phyloP scores from a whole-genome alignment of 1,140 invertebrate species.

The Musca vetustissima region DNA sequence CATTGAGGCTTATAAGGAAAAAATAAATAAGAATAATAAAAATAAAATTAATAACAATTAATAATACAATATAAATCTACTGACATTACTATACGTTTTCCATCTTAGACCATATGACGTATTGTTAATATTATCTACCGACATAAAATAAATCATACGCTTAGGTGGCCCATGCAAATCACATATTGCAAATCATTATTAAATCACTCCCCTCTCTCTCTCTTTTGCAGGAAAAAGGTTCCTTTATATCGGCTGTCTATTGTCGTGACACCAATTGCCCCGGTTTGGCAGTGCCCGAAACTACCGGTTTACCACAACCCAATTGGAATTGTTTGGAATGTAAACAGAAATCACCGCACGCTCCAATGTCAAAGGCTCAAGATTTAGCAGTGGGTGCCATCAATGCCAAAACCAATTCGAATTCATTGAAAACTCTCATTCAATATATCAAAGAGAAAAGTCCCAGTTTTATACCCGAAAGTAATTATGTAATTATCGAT shows the following conservation, averaged over 20 bases:
- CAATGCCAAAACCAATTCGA: conserved; percentile 49
- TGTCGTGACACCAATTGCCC: conserved; percentile 49
- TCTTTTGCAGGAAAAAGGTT: conserved; percentile 42
- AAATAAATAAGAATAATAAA: too few species aligned
- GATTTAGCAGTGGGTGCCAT: conserved; percentile 50
- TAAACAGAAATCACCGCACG: conserved; percentile 50
- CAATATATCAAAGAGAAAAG: conserved; percentile 51
- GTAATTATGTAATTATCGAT: conserved; percentile 49
- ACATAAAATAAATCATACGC: too few species aligned
- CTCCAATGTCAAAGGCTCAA: conserved; percentile 51
- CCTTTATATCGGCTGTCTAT: conserved; percentile 48
- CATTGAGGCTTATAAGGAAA: too few species aligned
- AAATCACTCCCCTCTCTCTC: neutral
- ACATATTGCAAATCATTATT: too few species aligned
- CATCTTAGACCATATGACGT: too few species aligned
- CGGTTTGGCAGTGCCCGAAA: conserved; percentile 49
- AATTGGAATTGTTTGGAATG: conserved; percentile 51
- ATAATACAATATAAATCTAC: too few species aligned
- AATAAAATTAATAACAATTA: too few species aligned
- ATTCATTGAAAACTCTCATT: conserved; percentile 44
- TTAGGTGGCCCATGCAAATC: too few species aligned
- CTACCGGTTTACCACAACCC: conserved; percentile 47
- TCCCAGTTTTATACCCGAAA: conserved; percentile 45
- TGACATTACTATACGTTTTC: too few species aligned
- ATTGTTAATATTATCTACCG: too few species aligned